Percentiles rank a stretch among this genome's conserved stretches.
phyloP scores from a whole-genome alignment of 2,113 vertebrate species.

The Brevimyrus niger region DNA sequence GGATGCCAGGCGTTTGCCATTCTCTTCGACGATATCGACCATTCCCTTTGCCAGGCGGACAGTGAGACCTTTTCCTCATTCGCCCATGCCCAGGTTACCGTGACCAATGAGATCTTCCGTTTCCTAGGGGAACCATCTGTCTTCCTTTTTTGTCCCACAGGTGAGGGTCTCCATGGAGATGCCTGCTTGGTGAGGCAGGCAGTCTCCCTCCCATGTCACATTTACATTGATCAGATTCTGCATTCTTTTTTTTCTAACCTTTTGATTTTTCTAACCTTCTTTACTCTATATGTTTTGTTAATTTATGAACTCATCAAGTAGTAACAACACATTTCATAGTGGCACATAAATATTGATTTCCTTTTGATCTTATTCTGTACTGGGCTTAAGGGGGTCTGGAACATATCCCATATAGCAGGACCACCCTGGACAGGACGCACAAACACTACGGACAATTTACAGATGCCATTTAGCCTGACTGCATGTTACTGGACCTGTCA shows the following conservation, averaged over 20 bases:
- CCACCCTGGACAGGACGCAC: not conserved
- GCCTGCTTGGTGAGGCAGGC: not conserved
- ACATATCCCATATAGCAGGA: not conserved
- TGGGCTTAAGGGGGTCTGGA: not conserved
- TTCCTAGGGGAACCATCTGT: constrained; percentile 67
- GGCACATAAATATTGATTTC: not conserved
- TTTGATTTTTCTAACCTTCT: not conserved
- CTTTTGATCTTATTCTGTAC: not conserved
- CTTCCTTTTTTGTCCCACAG: constrained; percentile 84
- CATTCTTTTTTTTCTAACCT: not conserved
- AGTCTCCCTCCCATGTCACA: not conserved
- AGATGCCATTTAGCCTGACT: not conserved
- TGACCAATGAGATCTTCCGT: constrained; percentile 71
- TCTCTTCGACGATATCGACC: constrained; percentile 78
- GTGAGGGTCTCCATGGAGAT: constrained; percentile 39
- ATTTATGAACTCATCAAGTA: not conserved
- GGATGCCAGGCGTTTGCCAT: constrained; percentile 74
- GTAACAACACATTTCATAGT: not conserved
- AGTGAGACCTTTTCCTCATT: constrained; percentile 72
- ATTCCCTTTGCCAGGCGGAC: constrained; percentile 77
- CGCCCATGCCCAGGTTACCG: constrained; percentile 73
- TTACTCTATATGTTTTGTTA: not conserved
- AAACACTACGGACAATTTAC: not conserved
- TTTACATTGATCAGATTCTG: not conserved
- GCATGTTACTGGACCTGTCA: not conserved